Base-by-base conservation (phyloP, 2,888 invertebrate species). In the Papilio protenor region DNA sequence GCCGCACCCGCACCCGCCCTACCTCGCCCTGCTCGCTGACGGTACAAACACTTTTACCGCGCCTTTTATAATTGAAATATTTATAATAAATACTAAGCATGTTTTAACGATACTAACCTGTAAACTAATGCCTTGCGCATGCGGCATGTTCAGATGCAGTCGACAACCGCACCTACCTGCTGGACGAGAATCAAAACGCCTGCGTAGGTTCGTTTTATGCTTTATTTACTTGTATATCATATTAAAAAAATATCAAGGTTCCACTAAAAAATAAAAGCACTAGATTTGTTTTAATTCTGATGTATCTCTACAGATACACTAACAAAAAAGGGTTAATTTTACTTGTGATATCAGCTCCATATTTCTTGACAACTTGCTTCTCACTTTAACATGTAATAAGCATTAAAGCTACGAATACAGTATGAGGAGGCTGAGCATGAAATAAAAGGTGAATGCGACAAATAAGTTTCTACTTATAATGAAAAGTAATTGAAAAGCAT, bases 91-190 rank as follows among this genome's bases (percentile, higher is more conserved):
- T 59, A 59, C 27, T 59, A 59, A 73, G 71, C 76, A 78, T 73
- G 76, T 66, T 21, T 69, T 55, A 40, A 10, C 18, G 23, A 73
- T 70, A 75, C 52, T 73, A 80, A 77, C 77, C 64, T 40, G 23
- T 57, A 16, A 40, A 80, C 77, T 76, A 73, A 61, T 74, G 77
- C 80, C 83, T 89, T 87, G 85, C 87, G 93, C 93, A 93, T 91
- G 81, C 84, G 88, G 94, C 94, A 93, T 93, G 93, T 85, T 93
- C 95, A 95, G 96, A 96, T 95, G 97, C 96, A 89, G 96, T 97
- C 92, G 96, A 96, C 95, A 97, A 97, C 95, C 96, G 96, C 94
- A 96, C 96, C 92, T 97, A 97, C 95, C 96, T 97, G 94, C 96
- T 96, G 89, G 97, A 97, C 94, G 96, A 96, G 94, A 96, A 96